phyloP scores from a whole-genome alignment of 2,888 invertebrate species.

The Agriotes lineatus region DNA sequence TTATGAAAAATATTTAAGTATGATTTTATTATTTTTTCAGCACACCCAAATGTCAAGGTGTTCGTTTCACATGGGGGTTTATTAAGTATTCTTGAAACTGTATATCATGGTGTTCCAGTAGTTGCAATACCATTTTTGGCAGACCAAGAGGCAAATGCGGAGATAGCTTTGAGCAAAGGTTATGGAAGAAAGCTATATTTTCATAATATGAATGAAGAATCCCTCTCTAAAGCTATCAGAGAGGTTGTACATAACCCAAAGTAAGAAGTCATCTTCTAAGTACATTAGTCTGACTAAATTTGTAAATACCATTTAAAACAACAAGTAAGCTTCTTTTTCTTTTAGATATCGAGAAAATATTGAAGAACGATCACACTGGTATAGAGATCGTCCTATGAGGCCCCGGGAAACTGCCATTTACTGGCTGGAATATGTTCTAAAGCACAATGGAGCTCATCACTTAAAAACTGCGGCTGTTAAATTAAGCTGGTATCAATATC shows the following conservation, averaged over 20 bases:
- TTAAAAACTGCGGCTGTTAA: slow-evolving; percentile 49
- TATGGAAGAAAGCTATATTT: slow-evolving; percentile 63
- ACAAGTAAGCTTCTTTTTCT: neutral
- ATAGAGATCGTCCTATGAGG: slow-evolving; percentile 53
- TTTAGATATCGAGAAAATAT: slow-evolving; percentile 41
- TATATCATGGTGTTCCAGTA: slow-evolving; percentile 67
- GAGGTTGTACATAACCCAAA: slow-evolving; percentile 60
- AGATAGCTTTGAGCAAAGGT: slow-evolving; percentile 64
- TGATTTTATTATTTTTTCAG: too few species aligned
- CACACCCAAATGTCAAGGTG: slow-evolving; percentile 69
- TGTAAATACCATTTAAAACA: neutral
- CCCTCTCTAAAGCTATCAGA: slow-evolving; percentile 62
- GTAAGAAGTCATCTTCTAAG: neutral
- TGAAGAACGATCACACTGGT: slow-evolving; percentile 44
- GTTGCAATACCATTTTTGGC: slow-evolving; percentile 69
- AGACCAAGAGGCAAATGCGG: slow-evolving; percentile 68
- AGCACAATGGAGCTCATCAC: too few species aligned
- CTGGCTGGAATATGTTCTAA: slow-evolving; percentile 49
- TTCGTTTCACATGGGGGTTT: slow-evolving; percentile 74
- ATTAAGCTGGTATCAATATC: slow-evolving; percentile 53
- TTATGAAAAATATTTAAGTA: too few species aligned
- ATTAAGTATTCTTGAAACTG: slow-evolving; percentile 71
- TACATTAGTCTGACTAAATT: neutral
- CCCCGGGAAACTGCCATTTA: slow-evolving; percentile 52
- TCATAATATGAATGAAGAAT: slow-evolving; percentile 63